Evolutionary conservation across 2,113 vertebrate species (phyloP).

Genomic region (Mixornis gularis): DNA sequence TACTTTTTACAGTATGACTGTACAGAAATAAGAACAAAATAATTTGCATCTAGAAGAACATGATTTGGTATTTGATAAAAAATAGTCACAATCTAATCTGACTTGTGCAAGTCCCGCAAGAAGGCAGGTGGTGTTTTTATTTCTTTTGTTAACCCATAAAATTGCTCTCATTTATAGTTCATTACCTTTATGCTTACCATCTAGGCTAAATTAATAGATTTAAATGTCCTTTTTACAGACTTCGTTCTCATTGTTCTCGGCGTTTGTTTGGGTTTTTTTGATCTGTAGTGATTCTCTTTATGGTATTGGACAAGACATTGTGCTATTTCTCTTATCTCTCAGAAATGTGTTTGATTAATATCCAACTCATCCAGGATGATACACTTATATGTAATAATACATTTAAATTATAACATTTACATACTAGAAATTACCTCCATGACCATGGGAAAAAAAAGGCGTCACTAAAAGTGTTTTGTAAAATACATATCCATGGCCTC

Average conservation of each 20-base stretch:
- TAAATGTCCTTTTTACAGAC: not conserved
- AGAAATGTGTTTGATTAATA: not conserved
- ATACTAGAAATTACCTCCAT: not conserved
- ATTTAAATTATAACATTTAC: not conserved
- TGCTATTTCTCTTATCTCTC: not conserved
- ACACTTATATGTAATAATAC: not conserved
- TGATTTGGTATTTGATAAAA: not conserved
- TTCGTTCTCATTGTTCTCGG: not conserved
- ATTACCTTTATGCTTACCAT: not conserved
- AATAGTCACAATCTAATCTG: not conserved
- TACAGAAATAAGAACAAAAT: not conserved
- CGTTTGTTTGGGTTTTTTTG: not conserved
- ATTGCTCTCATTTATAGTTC: not conserved
- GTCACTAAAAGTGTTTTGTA: not conserved
- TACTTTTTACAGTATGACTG: not conserved
- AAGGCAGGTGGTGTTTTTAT: not conserved
- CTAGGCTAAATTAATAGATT: not conserved
- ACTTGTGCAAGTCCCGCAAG: fast-evolving
- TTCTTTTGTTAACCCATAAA: not conserved
- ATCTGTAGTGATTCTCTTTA: not conserved
- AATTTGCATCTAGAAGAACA: not conserved
- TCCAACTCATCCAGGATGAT: not conserved
- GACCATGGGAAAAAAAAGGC: not conserved
- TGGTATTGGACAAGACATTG: not conserved
- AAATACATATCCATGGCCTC: not conserved